Base-by-base conservation (phyloP, 2,797 vertebrate species). In the Tenualosa thibaudeaui region DNA sequence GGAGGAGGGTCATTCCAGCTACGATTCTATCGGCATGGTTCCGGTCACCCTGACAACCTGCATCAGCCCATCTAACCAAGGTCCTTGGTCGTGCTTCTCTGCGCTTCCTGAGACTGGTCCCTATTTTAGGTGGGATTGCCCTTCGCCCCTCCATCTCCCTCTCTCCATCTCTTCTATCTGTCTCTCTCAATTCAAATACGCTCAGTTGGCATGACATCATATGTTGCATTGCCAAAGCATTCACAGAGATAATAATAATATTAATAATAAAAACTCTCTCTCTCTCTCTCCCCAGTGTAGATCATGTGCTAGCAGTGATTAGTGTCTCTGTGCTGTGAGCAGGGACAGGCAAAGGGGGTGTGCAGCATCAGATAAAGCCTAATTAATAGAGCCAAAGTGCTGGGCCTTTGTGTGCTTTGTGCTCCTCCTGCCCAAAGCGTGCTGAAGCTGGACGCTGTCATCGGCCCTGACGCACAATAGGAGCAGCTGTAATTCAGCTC, bases 401-500 rank as follows among this genome's bases (percentile, higher is more conserved):
- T 85, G 92, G 92, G 91, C 89, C 88, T 93, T 92, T 94, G 88
- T 68, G 88, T 94, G 89, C 92, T 91, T 89, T 94, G 93, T 93
- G 91, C 89, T 89, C 90, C 89, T 90, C 89, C 81, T n/a, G 50
- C 50, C 88, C 12, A 78, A 91, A 92, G 89, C 87, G 40, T 85
- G 84, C 90, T 90, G 86, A 89, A 92, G 91, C 92, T 92, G 90
- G 89, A 93, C 84, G 93, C 82, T 91, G 89, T 92, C 94, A 89
- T 90, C 90, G 91, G 91, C 94, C 85, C 90, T 85, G 89, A 85
- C 92, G 93, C 93, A 97, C 95, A 96, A 97, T 95, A 90, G 94
- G 91, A 93, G 93, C 94, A 93, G 94, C 91, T 95, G 94, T 90
- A 95, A 91, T 93, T 92, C 89, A 86, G 92, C 81, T 88, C 9